Evolutionary conservation across 2,113 vertebrate species (phyloP).

Genomic region (Dicentrarchus labrax): DNA sequence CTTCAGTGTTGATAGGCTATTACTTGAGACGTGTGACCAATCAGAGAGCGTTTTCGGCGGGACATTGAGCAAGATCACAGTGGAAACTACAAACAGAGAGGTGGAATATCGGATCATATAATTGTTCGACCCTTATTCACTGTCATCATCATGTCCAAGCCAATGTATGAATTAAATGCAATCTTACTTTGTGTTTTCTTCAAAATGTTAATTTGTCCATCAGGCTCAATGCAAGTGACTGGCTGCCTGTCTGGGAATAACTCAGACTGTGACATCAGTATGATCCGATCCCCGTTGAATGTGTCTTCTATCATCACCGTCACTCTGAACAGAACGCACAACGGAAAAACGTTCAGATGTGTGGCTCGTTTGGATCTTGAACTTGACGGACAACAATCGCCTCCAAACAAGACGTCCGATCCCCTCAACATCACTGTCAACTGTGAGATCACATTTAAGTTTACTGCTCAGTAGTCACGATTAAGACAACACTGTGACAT

Average conservation of each 20-base stretch:
- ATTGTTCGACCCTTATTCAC: no score
- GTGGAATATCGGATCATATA: no score
- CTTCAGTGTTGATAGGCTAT: no score
- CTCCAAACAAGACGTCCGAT: slow-evolving; percentile 6
- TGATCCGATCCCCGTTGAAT: neutral
- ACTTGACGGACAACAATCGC: neutral
- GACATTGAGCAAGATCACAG: no score
- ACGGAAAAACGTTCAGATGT: slow-evolving; percentile 71
- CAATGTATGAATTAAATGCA: neutral
- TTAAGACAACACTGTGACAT: neutral
- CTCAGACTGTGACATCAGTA: neutral
- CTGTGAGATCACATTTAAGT: slow-evolving; percentile 65
- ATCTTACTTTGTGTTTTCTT: neutral
- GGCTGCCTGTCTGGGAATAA: slow-evolving; percentile 20
- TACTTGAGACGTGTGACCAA: no score
- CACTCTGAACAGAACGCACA: slow-evolving; percentile 30
- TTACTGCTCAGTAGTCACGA: neutral
- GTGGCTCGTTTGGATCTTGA: slow-evolving; percentile 72
- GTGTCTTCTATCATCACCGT: slow-evolving; percentile 55
- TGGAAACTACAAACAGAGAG: no score
- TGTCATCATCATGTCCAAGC: no score
- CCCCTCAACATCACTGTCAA: slow-evolving; percentile 67
- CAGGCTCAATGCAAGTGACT: slow-evolving; percentile 30
- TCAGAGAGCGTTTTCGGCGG: no score
- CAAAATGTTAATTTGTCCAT: slow-evolving; percentile 5